A percentile compares a stretch with the other conserved stretches of the same genome.
These are phyloP conservation scores for Blomia tropicalis DNA, from an alignment of 2,888 invertebrate species.

Conservation along the genomic window DNA sequence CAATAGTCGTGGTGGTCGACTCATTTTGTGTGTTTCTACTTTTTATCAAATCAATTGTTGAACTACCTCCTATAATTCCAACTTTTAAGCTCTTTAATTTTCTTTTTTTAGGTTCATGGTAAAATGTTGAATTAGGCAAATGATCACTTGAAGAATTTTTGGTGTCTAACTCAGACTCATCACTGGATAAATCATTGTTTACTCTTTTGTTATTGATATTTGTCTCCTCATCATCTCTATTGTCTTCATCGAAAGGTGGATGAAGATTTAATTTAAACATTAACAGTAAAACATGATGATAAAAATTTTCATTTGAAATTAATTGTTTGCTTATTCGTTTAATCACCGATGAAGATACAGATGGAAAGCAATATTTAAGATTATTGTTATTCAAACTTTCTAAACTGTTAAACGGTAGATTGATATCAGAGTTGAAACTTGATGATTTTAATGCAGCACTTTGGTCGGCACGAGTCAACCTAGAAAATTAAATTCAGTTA, in stretches of 20 bases:
- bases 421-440: too few species aligned
- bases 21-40: too few species aligned
- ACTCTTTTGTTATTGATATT: neutral
- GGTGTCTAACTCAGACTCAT: neutral
- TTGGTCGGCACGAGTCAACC: neutral
- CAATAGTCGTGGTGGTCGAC: neutral
- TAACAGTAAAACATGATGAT: constrained; percentile 56
- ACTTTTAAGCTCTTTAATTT: neutral
- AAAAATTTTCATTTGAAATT: constrained; percentile 45
- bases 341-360: neutral
- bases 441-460: neutral
- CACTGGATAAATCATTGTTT: neutral
- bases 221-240: constrained; percentile 17
- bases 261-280: constrained; percentile 89
- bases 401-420: too few species aligned
- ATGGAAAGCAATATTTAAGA: neutral
- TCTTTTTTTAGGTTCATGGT: neutral
- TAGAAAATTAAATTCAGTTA: neutral
- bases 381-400: neutral
- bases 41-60: too few species aligned
- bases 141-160: neutral
- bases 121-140: neutral
- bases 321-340: neutral
- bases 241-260: constrained; percentile 51
- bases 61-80: neutral